Percentiles rank a stretch among this genome's conserved stretches.
These are phyloP conservation scores for Aphelinus certus DNA, from an alignment of 1,140 invertebrate species.

Conservation along the genomic window DNA sequence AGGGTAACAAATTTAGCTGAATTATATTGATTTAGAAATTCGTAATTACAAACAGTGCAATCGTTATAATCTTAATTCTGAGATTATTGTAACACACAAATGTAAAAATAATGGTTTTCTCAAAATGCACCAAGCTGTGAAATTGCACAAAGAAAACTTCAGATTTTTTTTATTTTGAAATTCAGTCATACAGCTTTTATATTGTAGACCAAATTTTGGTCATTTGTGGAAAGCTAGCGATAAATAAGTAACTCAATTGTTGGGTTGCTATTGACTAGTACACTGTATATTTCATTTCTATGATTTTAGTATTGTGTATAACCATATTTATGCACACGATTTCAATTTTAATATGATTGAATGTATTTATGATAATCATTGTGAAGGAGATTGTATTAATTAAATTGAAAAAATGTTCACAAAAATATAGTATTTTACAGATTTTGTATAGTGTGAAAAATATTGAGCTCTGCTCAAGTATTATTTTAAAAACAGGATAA, in stretches of 20 bases:
- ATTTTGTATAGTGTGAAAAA: constrained; percentile 37
- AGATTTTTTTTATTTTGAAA: constrained; percentile 17
- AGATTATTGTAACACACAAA: constrained; percentile 48
- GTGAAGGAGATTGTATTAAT: constrained; percentile 20
- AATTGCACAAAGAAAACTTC: constrained; percentile 13
- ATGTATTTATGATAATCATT: constrained; percentile 26
- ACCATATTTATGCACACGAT: constrained; percentile 1
- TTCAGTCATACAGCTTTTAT: constrained; percentile 9
- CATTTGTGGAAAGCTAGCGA: constrained; percentile 4
- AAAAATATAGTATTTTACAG: constrained; percentile 27
- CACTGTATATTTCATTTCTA: constrained; percentile 14
- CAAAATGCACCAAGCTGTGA: constrained; percentile 60
- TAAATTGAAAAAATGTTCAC: constrained; percentile 5
- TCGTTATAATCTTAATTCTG: constrained; percentile 49
- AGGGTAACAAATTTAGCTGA: constrained; percentile 45
- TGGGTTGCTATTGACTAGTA: constrained; percentile 10
- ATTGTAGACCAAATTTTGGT: background rate
- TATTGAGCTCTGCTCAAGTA: constrained; percentile 29
- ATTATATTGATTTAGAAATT: constrained; percentile 57
- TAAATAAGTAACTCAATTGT: constrained; percentile 15
- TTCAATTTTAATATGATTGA: constrained; percentile 11
- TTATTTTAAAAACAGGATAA: constrained; percentile 23
- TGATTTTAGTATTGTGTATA: constrained; percentile 26
- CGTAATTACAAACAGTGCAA: constrained; percentile 64
- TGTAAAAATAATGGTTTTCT: constrained; percentile 26